Conservation (phyloP, 2,797 vertebrate species). For the Pelobates cultripes region DNA sequence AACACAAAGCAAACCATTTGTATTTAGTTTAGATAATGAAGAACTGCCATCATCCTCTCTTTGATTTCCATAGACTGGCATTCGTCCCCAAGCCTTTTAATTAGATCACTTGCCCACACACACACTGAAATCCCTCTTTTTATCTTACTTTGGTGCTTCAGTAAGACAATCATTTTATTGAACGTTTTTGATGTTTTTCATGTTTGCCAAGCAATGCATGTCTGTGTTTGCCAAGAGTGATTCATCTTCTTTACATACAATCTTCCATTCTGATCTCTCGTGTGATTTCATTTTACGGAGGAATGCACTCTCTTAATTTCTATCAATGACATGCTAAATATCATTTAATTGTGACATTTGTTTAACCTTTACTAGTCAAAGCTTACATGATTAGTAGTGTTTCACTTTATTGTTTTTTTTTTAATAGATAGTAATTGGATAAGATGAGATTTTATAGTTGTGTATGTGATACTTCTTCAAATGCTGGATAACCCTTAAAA, state of each 20-base stretch:
- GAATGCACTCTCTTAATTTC: no score
- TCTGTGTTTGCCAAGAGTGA: conserved; percentile 41
- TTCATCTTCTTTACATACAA: conserved; percentile 20
- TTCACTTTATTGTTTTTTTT: no score
- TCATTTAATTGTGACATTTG: no score
- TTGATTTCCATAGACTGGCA: conserved; percentile 69
- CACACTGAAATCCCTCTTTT: conserved; percentile 58
- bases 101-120: conserved; percentile 72
- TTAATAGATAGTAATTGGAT: no score
- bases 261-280: not conserved
- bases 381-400: no score
- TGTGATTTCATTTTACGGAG: not conserved
- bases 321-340: no score
- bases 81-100: conserved; percentile 67
- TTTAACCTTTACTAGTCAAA: no score
- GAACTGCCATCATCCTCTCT: conserved; percentile 69
- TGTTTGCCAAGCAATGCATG: not conserved
- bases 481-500: no score
- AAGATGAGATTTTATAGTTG: no score
- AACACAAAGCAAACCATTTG: conserved; percentile 70
- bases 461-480: no score
- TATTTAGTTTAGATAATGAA: conserved; percentile 74
- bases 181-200: conserved; percentile 45
- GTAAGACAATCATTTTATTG: conserved; percentile 58
- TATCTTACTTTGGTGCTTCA: conserved; percentile 56